Base-by-base conservation (phyloP, 2,888 invertebrate genomes). In the Athalia cordata region DNA sequence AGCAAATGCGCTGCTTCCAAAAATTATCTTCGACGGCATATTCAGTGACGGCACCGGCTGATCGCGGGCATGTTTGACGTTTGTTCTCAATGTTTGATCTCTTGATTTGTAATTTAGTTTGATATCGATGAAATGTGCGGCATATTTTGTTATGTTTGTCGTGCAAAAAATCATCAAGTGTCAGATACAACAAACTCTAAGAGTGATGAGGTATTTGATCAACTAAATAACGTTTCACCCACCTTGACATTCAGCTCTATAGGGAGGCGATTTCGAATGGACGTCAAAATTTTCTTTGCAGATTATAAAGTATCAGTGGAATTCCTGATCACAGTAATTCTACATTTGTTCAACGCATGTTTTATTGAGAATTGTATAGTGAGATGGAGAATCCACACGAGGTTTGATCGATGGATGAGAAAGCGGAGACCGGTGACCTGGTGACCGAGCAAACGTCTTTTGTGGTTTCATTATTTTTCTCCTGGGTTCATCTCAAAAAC, bases 81-180 rank as follows among this genome's bases (percentile, higher is more conserved):
- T 11, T 52, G 52, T 52, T 7, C 52, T 52, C 29, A 29, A 29
- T 29, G 52, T 29, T 29, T 29, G 29, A 2, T 29, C 29, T 29
- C 29, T 29, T 2, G 29, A 29, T 29, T 29, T 29, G 29, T 29
- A 29, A 29, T 29, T 29, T 29, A 29, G 29, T 29, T 29, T 29
- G 29, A 29, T 29, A 29, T 29, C 80, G 43, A 55, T 55, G 78
- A 43, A 83, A 81, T 92, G 93, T 93, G 93, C 83, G 93, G 93
- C 77, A 93, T 93, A 84, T 87, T 92, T 79, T 93, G 92, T 85
- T 90, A 91, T 87, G 87, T 93, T 83, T 87, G 86, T 66, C 81
- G 79, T 47, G 75, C 76, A 50, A 77, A 77, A 5, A 49, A 80
- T 68, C 79, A 79, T 15, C 83, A 84, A 81, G 79, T n/a, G 13